Base-by-base conservation (phyloP, 2,797 vertebrate genomes). In the Etheostoma nigrum region DNA sequence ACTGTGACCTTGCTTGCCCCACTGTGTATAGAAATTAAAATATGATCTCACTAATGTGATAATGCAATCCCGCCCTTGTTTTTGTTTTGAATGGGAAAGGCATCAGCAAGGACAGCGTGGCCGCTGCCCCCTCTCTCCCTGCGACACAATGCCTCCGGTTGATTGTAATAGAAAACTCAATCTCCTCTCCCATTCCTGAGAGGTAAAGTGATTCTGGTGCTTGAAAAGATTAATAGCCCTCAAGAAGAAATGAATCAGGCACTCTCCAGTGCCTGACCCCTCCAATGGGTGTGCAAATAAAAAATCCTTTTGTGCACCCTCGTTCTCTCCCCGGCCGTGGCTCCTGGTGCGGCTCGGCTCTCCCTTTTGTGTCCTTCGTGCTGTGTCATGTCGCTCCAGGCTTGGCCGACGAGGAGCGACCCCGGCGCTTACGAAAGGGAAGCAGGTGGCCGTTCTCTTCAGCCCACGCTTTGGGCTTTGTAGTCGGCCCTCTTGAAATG, bases 141-240 rank as follows among this genome's bases (percentile, higher is more conserved):
- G 54, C 49, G 19, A 64, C 84, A 74, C 78, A 8, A 80, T 4
- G 74, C 86, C 86, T 84, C 71, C 69, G 75, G 75, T 91, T 91
- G 86, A 92, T 90, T 88, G 90, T 90, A 92, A 93, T 93, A 91
- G 91, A 95, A 94, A 95, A 93, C 92, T 95, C 93, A 93, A 93
- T 95, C 92, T 94, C 83, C 85, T 89, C 88, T 89, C 87, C 77
- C 61, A 36, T 79, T 91, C 89, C 91, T 92, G 88, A 93, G 93
- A 94, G 94, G 86, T 88, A 90, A 92, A 94, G 93, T 91, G 92
- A 95, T 94, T 94, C 90, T 87, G 87, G 89, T 94, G 87, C 94
- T 95, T 93, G 91, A 91, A 91, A 92, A 94, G 94, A 95, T 95
- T 87, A 94, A 95, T 95, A 92, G 92, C 93, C 91, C 94, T 93